phyloP scores from a whole-genome alignment of 2,888 invertebrate genomes.

The Meiosimyza decipiens region DNA sequence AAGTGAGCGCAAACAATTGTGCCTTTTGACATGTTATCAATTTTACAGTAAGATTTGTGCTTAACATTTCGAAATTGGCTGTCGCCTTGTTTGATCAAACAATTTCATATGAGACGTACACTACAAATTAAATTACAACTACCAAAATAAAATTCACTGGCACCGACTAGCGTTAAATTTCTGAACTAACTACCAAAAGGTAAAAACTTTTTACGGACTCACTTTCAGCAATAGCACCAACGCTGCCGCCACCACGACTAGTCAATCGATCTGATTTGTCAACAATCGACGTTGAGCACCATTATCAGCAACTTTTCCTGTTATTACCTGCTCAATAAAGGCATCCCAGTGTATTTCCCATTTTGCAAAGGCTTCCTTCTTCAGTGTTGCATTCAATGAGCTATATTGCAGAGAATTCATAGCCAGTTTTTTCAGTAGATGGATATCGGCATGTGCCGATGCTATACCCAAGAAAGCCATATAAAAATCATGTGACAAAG shows the following conservation, averaged over 20 bases:
- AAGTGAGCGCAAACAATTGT: too few relatives aligned
- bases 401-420: constrained; percentile 80
- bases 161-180: not conserved
- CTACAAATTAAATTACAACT: not conserved
- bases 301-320: constrained; percentile 25
- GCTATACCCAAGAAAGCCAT: constrained; percentile 82
- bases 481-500: constrained; percentile 82
- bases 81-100: not conserved
- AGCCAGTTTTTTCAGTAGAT: constrained; percentile 78
- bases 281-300: constrained; percentile 34
- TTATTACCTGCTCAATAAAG: constrained; percentile 67
- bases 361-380: constrained; percentile 67
- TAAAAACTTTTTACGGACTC: too few relatives aligned
- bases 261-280: constrained; percentile 55
- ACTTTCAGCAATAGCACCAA: constrained; percentile 36
- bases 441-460: constrained; percentile 74
- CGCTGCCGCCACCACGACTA: constrained; percentile 57
- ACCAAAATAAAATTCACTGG: not conserved
- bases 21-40: too few relatives aligned
- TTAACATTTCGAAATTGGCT: too few relatives aligned
- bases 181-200: too few relatives aligned
- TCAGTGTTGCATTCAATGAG: constrained; percentile 69
- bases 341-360: constrained; percentile 72
- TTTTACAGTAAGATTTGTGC: too few relatives aligned
- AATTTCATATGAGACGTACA: not conserved